Conservation (phyloP, 2,797 vertebrate genomes). For the Onychomys torridus region DNA sequence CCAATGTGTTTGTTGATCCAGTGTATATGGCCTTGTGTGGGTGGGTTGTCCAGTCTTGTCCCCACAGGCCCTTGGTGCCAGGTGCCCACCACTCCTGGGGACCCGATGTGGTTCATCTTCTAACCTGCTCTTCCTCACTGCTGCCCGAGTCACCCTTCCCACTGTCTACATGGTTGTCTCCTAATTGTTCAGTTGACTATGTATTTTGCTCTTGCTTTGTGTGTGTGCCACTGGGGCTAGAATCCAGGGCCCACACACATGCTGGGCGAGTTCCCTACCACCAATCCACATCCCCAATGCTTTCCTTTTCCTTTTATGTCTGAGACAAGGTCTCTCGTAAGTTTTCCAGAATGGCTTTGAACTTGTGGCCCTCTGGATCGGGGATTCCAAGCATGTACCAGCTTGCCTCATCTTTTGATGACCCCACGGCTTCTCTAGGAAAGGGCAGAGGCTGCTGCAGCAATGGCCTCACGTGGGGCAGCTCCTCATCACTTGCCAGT, state of each 20-base stretch:
- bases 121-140: background rate
- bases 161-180: background rate
- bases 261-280: no score
- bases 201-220: background rate
- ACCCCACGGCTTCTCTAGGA: background rate
- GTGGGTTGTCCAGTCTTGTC: background rate
- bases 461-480: background rate
- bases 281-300: background rate
- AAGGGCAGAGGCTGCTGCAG: background rate
- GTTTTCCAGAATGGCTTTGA: background rate
- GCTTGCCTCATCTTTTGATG: background rate
- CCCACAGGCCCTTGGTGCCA: background rate
- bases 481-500: background rate
- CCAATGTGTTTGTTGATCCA: background rate
- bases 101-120: background rate
- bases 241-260: background rate
- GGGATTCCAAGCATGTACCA: background rate
- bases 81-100: no score
- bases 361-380: background rate
- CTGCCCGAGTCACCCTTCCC: background rate
- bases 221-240: background rate
- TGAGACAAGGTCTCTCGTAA: background rate
- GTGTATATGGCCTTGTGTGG: background rate
- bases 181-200: background rate
- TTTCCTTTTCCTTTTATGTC: background rate